Evolutionary conservation across 37 sponge, comb jelly and placozoan genomes (phyloP).

Genomic region (Cliona cf. orientalis): DNA sequence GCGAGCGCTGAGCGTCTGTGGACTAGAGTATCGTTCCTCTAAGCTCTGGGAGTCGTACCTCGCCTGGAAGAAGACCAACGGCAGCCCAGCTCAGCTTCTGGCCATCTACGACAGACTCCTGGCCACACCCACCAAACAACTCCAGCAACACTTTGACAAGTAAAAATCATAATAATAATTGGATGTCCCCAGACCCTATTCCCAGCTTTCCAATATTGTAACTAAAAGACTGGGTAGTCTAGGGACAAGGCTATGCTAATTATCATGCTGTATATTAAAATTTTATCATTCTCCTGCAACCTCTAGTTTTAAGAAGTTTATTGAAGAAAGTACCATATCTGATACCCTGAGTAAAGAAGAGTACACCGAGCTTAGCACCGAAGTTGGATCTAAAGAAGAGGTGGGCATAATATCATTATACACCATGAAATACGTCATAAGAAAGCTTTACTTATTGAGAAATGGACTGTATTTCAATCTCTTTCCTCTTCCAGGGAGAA

Average conservation of each 20-base stretch:
- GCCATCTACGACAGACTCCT: constrained; percentile 72
- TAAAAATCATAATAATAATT: constrained; percentile 44
- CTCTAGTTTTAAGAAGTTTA: constrained; percentile 24
- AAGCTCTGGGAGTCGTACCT: constrained; percentile 84
- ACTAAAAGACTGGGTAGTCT: too few relatives aligned
- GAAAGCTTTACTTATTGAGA: too few relatives aligned
- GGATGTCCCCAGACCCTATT: too few relatives aligned
- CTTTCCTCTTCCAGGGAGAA: too few relatives aligned
- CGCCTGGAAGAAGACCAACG: constrained; percentile 76
- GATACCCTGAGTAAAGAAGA: constrained; percentile 18
- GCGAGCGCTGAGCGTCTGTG: constrained; percentile 64
- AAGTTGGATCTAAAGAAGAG: background rate
- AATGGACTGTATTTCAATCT: too few relatives aligned
- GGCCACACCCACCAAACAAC: constrained; percentile 66
- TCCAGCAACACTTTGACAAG: constrained; percentile 77
- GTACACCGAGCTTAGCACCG: background rate
- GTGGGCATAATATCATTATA: too few relatives aligned
- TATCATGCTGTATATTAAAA: too few relatives aligned
- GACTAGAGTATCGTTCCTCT: constrained; percentile 85
- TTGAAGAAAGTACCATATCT: background rate
- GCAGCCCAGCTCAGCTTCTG: constrained; percentile 36
- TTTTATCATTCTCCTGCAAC: background rate
- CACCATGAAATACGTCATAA: too few relatives aligned
- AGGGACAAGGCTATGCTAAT: too few relatives aligned
- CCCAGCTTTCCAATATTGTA: too few relatives aligned